Percentiles rank a stretch among this genome's conserved stretches.
phyloP scores from a whole-genome alignment of 2,113 vertebrate species.

The Ploceus nigricollis region DNA sequence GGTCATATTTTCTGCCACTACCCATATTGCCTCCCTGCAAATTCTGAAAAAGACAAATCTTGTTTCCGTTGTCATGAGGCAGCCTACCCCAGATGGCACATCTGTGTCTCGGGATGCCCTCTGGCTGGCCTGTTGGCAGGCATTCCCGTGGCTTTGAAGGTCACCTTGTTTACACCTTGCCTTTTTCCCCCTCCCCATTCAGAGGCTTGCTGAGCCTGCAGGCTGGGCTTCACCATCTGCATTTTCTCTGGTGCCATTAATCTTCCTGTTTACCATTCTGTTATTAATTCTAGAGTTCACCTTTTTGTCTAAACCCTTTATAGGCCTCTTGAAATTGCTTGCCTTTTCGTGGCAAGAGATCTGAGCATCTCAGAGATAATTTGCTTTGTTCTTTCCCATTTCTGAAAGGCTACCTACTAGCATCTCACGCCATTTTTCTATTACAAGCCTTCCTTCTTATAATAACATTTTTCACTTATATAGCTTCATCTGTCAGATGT shows the following conservation, averaged over 20 bases:
- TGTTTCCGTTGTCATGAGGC: conserved; percentile 8
- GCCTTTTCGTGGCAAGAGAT: conserved; percentile 31
- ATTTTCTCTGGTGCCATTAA: conserved; percentile 64
- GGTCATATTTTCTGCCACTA: background rate
- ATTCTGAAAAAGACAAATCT: conserved; percentile 32
- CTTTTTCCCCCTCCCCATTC: background rate
- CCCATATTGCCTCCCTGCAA: background rate
- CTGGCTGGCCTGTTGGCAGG: conserved; percentile 47
- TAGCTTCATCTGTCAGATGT: background rate
- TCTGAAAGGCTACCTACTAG: conserved; percentile 26
- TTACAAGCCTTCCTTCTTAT: background rate
- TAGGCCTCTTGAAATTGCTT: conserved; percentile 50
- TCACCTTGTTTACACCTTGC: conserved; percentile 38
- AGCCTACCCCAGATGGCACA: conserved; percentile 57
- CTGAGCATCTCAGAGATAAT: background rate
- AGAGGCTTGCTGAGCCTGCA: conserved; percentile 65
- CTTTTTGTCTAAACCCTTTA: conserved; percentile 63
- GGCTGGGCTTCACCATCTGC: conserved; percentile 65
- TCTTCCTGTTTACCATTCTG: conserved; percentile 63
- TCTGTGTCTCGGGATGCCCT: conserved; percentile 43
- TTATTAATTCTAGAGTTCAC: conserved; percentile 66
- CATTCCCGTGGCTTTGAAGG: conserved; percentile 43
- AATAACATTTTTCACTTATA: conserved; percentile 13
- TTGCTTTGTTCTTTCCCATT: conserved; percentile 42
- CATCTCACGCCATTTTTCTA: background rate